Evolutionary conservation across 2,113 vertebrate species (phyloP), one percentile per base, ranked within the genome.

Genomic region (Eurypyga helias): DNA sequence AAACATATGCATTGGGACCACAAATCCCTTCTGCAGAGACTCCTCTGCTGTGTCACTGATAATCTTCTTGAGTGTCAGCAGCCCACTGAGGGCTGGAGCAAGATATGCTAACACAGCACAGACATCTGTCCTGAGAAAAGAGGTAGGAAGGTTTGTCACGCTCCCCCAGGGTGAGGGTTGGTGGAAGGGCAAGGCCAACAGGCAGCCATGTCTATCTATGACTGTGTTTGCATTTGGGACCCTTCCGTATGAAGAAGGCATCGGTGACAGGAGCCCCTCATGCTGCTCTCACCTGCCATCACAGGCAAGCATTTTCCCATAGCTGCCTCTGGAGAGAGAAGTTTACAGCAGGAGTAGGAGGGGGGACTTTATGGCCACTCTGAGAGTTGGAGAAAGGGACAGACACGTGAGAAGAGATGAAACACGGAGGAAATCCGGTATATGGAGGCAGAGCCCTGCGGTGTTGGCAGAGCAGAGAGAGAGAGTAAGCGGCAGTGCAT

Each of bases 21-120:
- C 69, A 94, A 83, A 91, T 96, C 91, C 92, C 83, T 73, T 52
- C 49, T 85, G 48, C 49, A 58, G 52, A 62, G 52, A 46, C 3
- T 17, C 23, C n/a, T 61, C 49, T 84, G 51, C 60, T 65, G 10
- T 45, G 34, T 54, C 87, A 10, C 21, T 24, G 5, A 71, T 91
- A 41, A 34, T 0, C 28, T 72, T 31, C 19, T 43, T 64, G 43
- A 16, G 7, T 57, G 45, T 60, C 54, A 31, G 54, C 72, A 81
- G 71, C 52, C 25, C 73, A 24, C 48, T 81, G 69, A 94, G 58
- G 31, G 18, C 13, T 51, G 45, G 51, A 57, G 64, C 29, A 62
- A 17, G n/a, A 41, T 10, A 9, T 69, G 41, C 2, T 16, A 41
- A 34, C 46, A 24, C 1, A 7, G 41, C 57, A 29, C 17, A 82